phyloP scores from a whole-genome alignment of 2,888 invertebrate species.

The Rhamphomyia laevipes region DNA sequence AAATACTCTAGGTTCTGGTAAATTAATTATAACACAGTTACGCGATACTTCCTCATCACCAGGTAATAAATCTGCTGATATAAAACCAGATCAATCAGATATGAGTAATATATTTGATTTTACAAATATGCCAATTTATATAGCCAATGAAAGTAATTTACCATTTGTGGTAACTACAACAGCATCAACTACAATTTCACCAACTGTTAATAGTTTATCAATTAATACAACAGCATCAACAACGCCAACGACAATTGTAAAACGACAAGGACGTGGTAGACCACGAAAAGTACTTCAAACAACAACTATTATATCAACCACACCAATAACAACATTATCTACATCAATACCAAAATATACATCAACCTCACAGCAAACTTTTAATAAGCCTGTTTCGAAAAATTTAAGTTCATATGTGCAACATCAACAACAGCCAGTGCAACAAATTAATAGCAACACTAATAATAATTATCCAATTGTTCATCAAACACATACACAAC shows the following conservation, averaged over 20 bases:
- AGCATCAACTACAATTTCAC: conserved; percentile 10
- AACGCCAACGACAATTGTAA: conserved; percentile 1
- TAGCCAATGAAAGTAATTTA: conserved; percentile 47
- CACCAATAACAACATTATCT: not conserved
- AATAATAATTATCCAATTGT: no score
- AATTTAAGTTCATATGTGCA: no score
- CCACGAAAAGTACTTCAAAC: not conserved
- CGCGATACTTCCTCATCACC: not conserved
- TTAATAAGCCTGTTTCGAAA: no score
- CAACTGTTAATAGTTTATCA: conserved; percentile 2
- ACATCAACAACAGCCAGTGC: no score
- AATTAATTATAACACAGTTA: no score
- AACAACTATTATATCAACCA: not conserved
- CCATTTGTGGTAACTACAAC: conserved; percentile 10
- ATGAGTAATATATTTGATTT: conserved; percentile 52
- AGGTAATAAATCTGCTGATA: not conserved
- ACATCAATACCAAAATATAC: not conserved
- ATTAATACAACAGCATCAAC: not conserved
- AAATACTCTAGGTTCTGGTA: no score
- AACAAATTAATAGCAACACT: no score
- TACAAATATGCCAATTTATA: conserved; percentile 63
- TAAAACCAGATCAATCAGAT: conserved; percentile 19
- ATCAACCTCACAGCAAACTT: not conserved
- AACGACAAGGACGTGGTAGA: not conserved
- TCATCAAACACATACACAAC: no score